phyloP scores from a whole-genome alignment of 2,797 vertebrate genomes.

The Spinibarbus caldwelli region DNA sequence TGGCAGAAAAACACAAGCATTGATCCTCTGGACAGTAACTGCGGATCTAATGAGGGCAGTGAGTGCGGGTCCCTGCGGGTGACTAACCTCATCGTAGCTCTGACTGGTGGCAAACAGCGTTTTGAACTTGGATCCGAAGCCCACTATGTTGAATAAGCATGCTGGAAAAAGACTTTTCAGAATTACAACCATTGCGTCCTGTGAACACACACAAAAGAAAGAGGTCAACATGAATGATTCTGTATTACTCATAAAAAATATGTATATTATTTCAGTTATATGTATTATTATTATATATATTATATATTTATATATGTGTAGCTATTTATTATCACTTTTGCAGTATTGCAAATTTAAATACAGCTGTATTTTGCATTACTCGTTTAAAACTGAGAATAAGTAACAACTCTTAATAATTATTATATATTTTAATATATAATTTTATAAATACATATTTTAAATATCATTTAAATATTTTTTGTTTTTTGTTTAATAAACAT shows the following conservation, averaged over 20 bases:
- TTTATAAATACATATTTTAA: too few relatives aligned
- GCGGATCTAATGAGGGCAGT: constrained; percentile 23
- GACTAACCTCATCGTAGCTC: constrained; percentile 87
- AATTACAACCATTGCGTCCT: constrained; percentile 92
- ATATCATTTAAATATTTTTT: too few relatives aligned
- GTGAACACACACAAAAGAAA: constrained; percentile 44
- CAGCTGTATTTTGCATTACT: too few relatives aligned
- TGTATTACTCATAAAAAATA: background rate
- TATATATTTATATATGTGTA: too few relatives aligned
- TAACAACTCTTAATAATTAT: too few relatives aligned
- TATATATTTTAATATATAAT: too few relatives aligned
- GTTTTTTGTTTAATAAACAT: too few relatives aligned
- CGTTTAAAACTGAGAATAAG: too few relatives aligned
- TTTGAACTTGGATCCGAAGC: constrained; percentile 93
- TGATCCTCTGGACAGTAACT: background rate
- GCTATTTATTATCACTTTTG: too few relatives aligned
- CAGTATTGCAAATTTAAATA: too few relatives aligned
- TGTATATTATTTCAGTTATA: too few relatives aligned
- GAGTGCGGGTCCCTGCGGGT: background rate
- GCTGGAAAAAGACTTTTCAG: constrained; percentile 91
- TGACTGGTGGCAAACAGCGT: constrained; percentile 88
- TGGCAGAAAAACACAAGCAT: background rate
- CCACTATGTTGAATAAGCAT: constrained; percentile 90
- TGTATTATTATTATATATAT: too few relatives aligned
- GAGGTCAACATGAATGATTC: background rate